These are phyloP conservation scores for Cariama cristata DNA, from an alignment of 2,113 vertebrate species.

Conservation along the genomic window DNA sequence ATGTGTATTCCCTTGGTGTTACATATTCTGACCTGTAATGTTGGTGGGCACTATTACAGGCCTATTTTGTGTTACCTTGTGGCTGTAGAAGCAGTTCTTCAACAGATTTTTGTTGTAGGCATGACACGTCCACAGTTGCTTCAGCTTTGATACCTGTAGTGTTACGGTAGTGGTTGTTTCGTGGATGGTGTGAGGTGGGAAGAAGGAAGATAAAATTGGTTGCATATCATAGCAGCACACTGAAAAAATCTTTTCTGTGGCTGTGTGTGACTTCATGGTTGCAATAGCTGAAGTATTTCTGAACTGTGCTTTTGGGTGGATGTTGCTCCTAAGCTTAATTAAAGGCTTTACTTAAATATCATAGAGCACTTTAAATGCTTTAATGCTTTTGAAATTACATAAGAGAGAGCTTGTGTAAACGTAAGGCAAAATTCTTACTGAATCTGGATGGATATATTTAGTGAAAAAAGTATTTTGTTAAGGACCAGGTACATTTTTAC, in stretches of 20 bases:
- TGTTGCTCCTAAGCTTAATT: background rate
- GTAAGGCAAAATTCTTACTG: conserved; percentile 6
- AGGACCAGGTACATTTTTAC: background rate
- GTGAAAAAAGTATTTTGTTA: background rate
- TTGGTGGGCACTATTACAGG: accelerated
- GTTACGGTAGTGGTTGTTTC: background rate
- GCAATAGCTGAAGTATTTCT: background rate
- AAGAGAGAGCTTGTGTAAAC: background rate
- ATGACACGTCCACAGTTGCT: accelerated
- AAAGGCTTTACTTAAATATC: background rate
- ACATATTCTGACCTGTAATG: background rate
- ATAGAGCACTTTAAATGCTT: background rate
- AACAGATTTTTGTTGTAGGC: background rate
- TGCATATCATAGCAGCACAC: background rate
- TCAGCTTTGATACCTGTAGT: background rate
- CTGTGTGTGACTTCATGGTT: background rate
- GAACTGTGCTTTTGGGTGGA: background rate
- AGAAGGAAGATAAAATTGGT: background rate
- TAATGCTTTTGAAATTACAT: background rate
- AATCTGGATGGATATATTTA: background rate
- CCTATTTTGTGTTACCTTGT: background rate
- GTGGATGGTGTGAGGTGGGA: background rate
- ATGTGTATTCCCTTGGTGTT: background rate
- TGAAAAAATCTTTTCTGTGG: background rate
- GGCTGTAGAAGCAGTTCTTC: background rate